phyloP scores from a whole-genome alignment of 1,140 invertebrate species.

The Scaptomyza pallida region DNA sequence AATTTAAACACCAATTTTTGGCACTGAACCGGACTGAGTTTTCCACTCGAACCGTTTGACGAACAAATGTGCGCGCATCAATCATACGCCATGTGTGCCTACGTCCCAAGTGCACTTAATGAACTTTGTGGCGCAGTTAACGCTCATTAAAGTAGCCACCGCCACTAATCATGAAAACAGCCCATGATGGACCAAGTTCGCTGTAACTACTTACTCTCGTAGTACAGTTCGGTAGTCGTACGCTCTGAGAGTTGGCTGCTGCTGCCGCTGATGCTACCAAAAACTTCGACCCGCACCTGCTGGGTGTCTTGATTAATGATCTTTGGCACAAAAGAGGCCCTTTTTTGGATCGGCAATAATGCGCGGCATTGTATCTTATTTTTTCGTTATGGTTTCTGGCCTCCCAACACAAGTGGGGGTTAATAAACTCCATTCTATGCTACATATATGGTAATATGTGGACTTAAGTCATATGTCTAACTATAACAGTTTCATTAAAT shows the following conservation, averaged over 20 bases:
- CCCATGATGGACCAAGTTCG: conserved; percentile 11
- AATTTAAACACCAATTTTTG: conserved; percentile 58
- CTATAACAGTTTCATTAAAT: conserved; percentile 82
- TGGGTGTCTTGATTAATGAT: conserved; percentile 81
- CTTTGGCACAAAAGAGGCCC: conserved; percentile 53
- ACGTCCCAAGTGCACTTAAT: conserved; percentile 65
- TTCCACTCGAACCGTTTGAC: conserved; percentile 42
- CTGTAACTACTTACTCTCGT: conserved; percentile 31
- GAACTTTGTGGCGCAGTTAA: conserved; percentile 80
- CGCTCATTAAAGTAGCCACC: conserved; percentile 79
- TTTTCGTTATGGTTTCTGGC: background rate
- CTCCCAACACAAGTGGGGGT: conserved; percentile 46
- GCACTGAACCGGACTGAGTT: conserved; percentile 65
- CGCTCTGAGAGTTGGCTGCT: conserved; percentile 15
- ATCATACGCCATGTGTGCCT: conserved; percentile 61
- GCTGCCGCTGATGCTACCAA: conserved; percentile 62
- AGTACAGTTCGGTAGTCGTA: conserved; percentile 78
- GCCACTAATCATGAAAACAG: conserved; percentile 68
- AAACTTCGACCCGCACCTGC: conserved; percentile 65
- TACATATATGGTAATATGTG: conserved; percentile 66
- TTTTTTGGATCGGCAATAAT: conserved; percentile 60
- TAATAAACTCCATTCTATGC: conserved; percentile 66
- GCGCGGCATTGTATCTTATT: conserved; percentile 35
- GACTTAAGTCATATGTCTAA: conserved; percentile 55
- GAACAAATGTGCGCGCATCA: conserved; percentile 64